These are phyloP conservation scores for Setophaga petechia DNA, from an alignment of 2,113 vertebrate genomes.

Conservation along the genomic window DNA sequence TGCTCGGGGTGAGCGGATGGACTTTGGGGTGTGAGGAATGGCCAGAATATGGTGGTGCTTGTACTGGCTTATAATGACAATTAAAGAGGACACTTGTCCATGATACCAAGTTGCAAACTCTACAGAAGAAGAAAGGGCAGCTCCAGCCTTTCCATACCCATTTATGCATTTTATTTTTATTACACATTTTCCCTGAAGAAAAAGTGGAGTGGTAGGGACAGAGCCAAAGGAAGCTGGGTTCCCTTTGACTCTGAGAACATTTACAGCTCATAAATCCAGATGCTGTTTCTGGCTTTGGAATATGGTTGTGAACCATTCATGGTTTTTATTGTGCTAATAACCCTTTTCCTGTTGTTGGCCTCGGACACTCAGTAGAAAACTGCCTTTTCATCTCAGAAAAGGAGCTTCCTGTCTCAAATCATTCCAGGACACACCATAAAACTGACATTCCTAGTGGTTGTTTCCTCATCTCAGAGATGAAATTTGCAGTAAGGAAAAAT, in stretches of 20 bases:
- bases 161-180: background rate
- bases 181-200: background rate
- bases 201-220: background rate
- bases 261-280: background rate
- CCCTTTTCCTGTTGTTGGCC: background rate
- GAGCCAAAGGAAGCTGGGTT: background rate
- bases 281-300: background rate
- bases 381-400: background rate
- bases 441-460: background rate
- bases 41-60: background rate
- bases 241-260: background rate
- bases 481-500: background rate
- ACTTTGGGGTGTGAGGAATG: background rate
- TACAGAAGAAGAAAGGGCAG: background rate
- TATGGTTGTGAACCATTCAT: background rate
- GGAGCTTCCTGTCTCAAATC: background rate
- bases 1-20: background rate
- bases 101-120: background rate
- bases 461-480: background rate
- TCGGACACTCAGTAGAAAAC: background rate
- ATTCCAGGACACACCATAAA: background rate
- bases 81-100: fast-evolving
- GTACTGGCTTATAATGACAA: background rate
- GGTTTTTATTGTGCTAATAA: slow-evolving; percentile 27
- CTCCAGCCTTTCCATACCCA: background rate